Conservation (phyloP, 1,140 invertebrate genomes). For the Monomorium pharaonis region DNA sequence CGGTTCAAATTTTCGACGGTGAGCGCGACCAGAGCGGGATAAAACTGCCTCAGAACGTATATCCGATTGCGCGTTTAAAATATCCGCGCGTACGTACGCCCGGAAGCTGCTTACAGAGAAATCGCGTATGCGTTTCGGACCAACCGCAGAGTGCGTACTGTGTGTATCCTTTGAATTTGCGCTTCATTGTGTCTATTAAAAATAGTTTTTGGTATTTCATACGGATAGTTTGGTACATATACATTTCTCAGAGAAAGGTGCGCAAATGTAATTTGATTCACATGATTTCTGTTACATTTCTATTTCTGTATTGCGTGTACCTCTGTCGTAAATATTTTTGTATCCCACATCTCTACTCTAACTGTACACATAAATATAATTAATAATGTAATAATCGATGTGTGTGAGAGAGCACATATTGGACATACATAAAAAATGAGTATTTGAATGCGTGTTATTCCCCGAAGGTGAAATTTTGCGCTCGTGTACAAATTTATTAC, state of each 20-base stretch:
- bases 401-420: no score
- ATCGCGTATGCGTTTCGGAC: background rate
- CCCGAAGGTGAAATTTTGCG: background rate
- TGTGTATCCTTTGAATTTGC: background rate
- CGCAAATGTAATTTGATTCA: background rate
- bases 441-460: background rate
- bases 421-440: background rate
- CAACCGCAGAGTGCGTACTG: background rate
- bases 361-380: background rate
- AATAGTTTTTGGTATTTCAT: background rate
- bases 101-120: background rate
- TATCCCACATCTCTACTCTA: background rate
- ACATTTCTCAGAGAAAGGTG: no score
- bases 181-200: constrained; percentile 1
- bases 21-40: constrained; percentile 49
- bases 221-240: background rate
- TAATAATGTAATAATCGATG: background rate
- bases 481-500: background rate
- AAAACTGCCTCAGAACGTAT: constrained; percentile 62
- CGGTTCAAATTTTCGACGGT: constrained; percentile 58
- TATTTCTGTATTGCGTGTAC: background rate
- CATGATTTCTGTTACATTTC: background rate
- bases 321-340: background rate
- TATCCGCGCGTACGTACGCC: constrained; percentile 42
- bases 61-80: constrained; percentile 66